A percentile compares a stretch with the other conserved stretches of the same genome.
Conservation (phyloP, 2,797 vertebrate genomes). For the Philypnodon macrostomus region DNA sequence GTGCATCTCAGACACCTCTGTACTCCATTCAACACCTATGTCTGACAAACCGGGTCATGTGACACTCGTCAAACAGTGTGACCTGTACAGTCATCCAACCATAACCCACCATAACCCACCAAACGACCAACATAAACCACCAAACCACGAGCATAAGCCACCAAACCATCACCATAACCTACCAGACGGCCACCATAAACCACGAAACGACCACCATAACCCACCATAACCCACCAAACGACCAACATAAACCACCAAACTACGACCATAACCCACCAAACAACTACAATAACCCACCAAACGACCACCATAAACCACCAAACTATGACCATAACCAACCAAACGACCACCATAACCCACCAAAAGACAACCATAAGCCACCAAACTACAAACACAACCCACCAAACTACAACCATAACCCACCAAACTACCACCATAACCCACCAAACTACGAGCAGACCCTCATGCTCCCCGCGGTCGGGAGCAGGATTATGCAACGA, state of each 20-base stretch:
- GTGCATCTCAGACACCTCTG: slow-evolving; percentile 70
- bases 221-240: slow-evolving; percentile 42
- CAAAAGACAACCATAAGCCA: slow-evolving; percentile 68
- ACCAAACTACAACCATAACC: slow-evolving; percentile 34
- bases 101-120: slow-evolving; percentile 31
- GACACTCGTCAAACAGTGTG: slow-evolving; percentile 58
- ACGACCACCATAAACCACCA: slow-evolving; percentile 71
- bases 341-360: slow-evolving; percentile 26
- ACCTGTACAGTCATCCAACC: slow-evolving; percentile 48
- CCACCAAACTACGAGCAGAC: slow-evolving; percentile 65
- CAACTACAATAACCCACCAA: slow-evolving; percentile 17
- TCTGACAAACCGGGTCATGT: too few relatives aligned
- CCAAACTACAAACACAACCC: too few relatives aligned
- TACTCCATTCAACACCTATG: slow-evolving; percentile 66
- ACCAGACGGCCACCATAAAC: slow-evolving; percentile 34
- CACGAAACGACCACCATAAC: slow-evolving; percentile 60
- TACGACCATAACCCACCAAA: too few relatives aligned
- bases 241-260: slow-evolving; percentile 75
- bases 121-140: slow-evolving; percentile 69
- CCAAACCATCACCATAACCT: slow-evolving; percentile 67
- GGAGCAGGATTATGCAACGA: slow-evolving; percentile 84
- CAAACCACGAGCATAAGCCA: too few relatives aligned
- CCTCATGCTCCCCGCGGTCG: slow-evolving; percentile 71
- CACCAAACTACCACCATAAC: slow-evolving; percentile 60
- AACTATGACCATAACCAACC: too few relatives aligned